Conservation (phyloP, 1,140 invertebrate genomes). For the Agrilus planipennis region DNA sequence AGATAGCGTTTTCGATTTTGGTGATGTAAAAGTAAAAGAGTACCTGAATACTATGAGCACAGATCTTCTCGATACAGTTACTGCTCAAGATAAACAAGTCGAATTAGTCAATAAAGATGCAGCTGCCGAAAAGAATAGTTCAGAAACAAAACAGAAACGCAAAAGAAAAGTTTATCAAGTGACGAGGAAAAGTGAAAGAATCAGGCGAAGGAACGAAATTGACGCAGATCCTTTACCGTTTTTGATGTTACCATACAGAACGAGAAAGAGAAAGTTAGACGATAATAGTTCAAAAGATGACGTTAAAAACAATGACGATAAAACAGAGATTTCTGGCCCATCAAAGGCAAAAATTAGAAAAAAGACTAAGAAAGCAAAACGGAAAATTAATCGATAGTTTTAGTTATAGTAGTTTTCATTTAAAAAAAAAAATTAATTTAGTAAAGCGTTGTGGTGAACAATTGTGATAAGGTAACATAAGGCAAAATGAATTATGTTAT, state of each 20-base stretch:
- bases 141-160: conserved; percentile 18
- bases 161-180: conserved; percentile 22
- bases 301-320: neutral
- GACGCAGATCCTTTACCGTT: conserved; percentile 21
- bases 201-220: conserved; percentile 24
- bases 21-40: conserved; percentile 22
- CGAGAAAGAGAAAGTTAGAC: conserved; percentile 20
- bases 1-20: conserved; percentile 25
- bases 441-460: neutral
- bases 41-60: conserved; percentile 22
- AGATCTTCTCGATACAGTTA: conserved; percentile 17
- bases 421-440: conserved; percentile 5
- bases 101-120: conserved; percentile 2
- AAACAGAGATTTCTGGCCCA: conserved; percentile 7
- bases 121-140: conserved; percentile 21
- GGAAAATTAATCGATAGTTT: conserved; percentile 8
- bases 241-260: conserved; percentile 17
- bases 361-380: conserved; percentile 16
- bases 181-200: conserved; percentile 29
- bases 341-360: conserved; percentile 22
- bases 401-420: conserved; percentile 8
- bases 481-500: conserved; percentile 1
- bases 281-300: conserved; percentile 9
- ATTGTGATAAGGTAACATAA: conserved; percentile 3
- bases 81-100: conserved; percentile 9